Conservation (phyloP, 1,140 invertebrate species). For the Drosophila kepulauana region DNA sequence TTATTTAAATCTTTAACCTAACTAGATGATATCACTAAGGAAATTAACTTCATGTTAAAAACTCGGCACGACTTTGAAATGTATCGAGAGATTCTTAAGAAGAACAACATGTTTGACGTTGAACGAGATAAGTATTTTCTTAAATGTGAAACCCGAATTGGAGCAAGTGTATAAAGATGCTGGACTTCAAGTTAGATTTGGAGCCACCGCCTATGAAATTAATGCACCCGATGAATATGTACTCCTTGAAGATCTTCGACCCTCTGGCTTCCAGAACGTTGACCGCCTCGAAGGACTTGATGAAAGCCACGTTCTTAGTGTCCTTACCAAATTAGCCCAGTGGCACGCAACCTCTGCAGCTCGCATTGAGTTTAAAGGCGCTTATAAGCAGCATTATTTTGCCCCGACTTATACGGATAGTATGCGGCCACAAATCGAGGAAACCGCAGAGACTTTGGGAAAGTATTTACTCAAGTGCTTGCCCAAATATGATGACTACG, state of each 20-base stretch:
- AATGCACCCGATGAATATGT: conserved; percentile 70
- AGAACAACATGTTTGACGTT: conserved; percentile 61
- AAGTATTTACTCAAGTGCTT: conserved; percentile 50
- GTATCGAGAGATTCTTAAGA: conserved; percentile 50
- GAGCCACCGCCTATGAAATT: conserved; percentile 60
- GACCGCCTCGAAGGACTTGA: conserved; percentile 86
- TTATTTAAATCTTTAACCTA: background rate
- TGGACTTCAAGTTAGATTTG: conserved; percentile 52
- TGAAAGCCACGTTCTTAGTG: conserved; percentile 84
- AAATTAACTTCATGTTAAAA: conserved; percentile 64
- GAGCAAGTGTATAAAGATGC: conserved; percentile 75
- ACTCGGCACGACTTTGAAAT: conserved; percentile 59
- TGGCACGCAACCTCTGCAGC: conserved; percentile 85
- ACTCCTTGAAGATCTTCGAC: conserved; percentile 85
- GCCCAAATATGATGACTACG: conserved; percentile 39
- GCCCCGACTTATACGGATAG: conserved; percentile 36
- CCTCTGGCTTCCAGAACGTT: conserved; percentile 86
- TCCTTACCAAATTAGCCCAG: conserved; percentile 86
- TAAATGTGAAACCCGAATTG: conserved; percentile 58
- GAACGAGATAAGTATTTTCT: conserved; percentile 64
- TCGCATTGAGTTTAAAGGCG: conserved; percentile 48
- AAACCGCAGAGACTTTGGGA: conserved; percentile 42
- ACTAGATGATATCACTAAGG: conserved; percentile 54
- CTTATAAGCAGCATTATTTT: conserved; percentile 49
- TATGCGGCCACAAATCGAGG: conserved; percentile 41